Conservation (phyloP, 1,140 invertebrate genomes). For the Halyomorpha halys region DNA sequence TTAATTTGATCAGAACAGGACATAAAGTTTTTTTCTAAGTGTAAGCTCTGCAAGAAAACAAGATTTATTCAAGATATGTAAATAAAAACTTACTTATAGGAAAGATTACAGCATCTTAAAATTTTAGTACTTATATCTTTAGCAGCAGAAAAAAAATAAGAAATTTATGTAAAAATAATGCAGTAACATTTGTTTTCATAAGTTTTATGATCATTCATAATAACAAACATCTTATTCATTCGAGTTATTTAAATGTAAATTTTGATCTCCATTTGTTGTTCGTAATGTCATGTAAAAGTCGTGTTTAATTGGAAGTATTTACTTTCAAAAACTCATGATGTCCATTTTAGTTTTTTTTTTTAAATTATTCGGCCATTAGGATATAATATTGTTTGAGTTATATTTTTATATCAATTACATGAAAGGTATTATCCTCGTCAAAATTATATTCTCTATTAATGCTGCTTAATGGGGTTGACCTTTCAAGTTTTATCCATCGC, state of each 20-base stretch:
- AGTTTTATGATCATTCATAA: neutral
- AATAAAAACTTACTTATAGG: neutral
- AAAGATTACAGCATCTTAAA: neutral
- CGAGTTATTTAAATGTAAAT: neutral
- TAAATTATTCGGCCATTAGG: neutral
- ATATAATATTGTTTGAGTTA: neutral
- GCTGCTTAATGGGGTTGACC: neutral
- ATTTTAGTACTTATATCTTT: neutral
- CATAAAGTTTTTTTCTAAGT: neutral
- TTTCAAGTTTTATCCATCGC: neutral
- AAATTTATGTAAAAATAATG: neutral
- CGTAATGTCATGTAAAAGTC: neutral
- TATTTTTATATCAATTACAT: slow-evolving; percentile 2
- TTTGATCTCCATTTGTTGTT: neutral
- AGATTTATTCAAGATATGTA: neutral
- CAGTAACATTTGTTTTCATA: neutral
- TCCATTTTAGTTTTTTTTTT: neutral
- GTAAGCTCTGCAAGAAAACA: neutral
- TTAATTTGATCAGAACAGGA: too few relatives aligned
- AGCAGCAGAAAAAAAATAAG: neutral
- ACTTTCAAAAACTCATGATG: neutral
- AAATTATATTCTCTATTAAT: neutral
- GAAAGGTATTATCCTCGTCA: neutral
- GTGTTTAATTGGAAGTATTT: neutral
- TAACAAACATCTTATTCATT: neutral